Percentiles rank a stretch among this genome's conserved stretches.
These are phyloP conservation scores for Romanomermis culicivorax DNA, from an alignment of 2,888 invertebrate genomes.

Conservation along the genomic window DNA sequence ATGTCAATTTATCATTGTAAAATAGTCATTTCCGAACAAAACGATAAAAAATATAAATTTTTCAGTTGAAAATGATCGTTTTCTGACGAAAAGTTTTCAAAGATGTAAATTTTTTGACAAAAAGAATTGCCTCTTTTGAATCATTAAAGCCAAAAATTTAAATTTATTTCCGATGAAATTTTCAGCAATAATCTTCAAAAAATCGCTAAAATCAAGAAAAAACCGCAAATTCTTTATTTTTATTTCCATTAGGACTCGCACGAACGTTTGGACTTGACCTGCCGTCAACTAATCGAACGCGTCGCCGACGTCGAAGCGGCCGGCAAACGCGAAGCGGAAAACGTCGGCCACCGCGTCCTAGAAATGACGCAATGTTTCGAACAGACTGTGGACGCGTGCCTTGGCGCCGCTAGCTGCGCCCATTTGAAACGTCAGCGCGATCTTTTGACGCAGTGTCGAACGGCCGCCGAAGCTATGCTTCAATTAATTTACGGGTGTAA, in stretches of 20 bases:
- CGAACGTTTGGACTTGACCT: conserved; percentile 55
- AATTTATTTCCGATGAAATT: too few relatives aligned
- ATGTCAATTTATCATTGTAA: too few relatives aligned
- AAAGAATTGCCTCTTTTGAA: too few relatives aligned
- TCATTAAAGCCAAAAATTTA: too few relatives aligned
- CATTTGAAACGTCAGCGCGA: conserved; percentile 67
- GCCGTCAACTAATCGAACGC: conserved; percentile 56
- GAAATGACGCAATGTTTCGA: conserved; percentile 41
- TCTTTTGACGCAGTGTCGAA: conserved; percentile 71
- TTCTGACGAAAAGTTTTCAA: too few relatives aligned
- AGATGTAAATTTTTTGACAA: too few relatives aligned
- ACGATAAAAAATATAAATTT: too few relatives aligned
- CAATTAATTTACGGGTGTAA: conserved; percentile 62
- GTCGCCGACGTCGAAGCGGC: conserved; percentile 62
- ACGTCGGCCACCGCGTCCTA: conserved; percentile 59
- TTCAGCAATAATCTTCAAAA: too few relatives aligned
- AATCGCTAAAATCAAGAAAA: too few relatives aligned
- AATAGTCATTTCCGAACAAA: too few relatives aligned
- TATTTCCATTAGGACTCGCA: conserved; percentile 29
- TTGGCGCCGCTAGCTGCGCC: conserved; percentile 60
- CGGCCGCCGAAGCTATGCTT: conserved; percentile 74
- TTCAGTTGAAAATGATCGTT: too few relatives aligned
- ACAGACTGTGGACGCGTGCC: conserved; percentile 56
- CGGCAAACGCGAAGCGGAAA: conserved; percentile 72
- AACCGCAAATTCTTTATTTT: conserved; percentile 7